Conservation (phyloP, 2,113 vertebrate genomes). For the Zapornia atra region DNA sequence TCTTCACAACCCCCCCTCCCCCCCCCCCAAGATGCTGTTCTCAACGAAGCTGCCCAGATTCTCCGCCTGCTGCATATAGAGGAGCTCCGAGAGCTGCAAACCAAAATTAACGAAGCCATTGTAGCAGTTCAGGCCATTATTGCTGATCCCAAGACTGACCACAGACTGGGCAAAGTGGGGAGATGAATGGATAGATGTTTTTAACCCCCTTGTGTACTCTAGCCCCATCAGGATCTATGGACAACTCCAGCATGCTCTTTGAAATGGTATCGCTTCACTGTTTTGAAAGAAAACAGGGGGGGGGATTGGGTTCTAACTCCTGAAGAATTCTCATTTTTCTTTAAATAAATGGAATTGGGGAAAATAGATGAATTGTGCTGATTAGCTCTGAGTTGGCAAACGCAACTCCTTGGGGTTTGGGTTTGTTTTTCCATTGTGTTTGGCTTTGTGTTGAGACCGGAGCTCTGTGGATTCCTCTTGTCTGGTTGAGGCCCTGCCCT, state of each 20-base stretch:
- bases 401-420: background rate
- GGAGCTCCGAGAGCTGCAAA: constrained; percentile 95
- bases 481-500: background rate
- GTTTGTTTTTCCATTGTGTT: background rate
- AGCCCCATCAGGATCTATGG: background rate
- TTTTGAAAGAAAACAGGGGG: constrained; percentile 51
- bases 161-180: constrained; percentile 96
- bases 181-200: constrained; percentile 80
- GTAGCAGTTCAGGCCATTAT: constrained; percentile 98
- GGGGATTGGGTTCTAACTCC: constrained; percentile 34
- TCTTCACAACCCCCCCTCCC: background rate
- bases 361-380: background rate
- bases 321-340: constrained; percentile 51
- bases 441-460: background rate
- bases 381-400: background rate
- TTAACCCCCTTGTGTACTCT: background rate
- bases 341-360: constrained; percentile 71
- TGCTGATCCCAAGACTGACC: constrained; percentile 96
- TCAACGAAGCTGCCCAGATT: constrained; percentile 95
- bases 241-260: constrained; percentile 46
- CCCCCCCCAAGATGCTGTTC: constrained; percentile 84
- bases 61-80: constrained; percentile 95
- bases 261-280: constrained; percentile 11
- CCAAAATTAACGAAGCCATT: constrained; percentile 96
- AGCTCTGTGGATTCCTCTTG: background rate